A percentile compares a stretch with the other conserved stretches of the same genome.
Evolutionary conservation across 1,140 invertebrate genomes (phyloP).

Genomic region (Euschistus heros): DNA sequence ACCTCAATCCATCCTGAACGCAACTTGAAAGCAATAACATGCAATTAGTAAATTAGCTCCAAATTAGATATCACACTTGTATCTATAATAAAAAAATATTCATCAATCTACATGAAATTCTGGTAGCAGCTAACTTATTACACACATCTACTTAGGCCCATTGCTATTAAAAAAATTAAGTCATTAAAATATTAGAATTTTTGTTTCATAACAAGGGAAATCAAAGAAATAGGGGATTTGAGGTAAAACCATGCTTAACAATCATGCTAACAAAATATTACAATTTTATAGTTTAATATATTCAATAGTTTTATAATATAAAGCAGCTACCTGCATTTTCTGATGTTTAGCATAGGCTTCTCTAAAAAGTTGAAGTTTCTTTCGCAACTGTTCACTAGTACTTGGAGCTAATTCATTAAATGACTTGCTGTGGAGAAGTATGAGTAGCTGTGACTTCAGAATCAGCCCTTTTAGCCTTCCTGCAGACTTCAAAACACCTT

Average conservation of each 20-base stretch:
- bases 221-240: no score
- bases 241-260: no score
- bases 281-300: no score
- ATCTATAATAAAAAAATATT: not conserved
- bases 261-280: no score
- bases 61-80: not conserved
- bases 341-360: slow-evolving; percentile 84
- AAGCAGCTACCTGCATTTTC: slow-evolving; percentile 25
- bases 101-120: not conserved
- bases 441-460: slow-evolving; percentile 78
- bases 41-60: slow-evolving; percentile 6
- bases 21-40: slow-evolving; percentile 25
- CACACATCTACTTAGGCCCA: no score
- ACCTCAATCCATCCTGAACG: slow-evolving; percentile 31
- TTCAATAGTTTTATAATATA: not conserved
- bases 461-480: slow-evolving; percentile 77
- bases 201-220: no score
- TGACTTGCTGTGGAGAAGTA: slow-evolving; percentile 73
- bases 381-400: slow-evolving; percentile 44
- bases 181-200: no score
- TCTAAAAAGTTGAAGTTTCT: slow-evolving; percentile 71
- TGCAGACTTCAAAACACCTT: slow-evolving; percentile 45
- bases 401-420: slow-evolving; percentile 70
- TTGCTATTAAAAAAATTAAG: no score
- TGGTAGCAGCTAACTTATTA: not conserved